Conservation (phyloP, 2,888 invertebrate genomes). For the Archips xylosteana region DNA sequence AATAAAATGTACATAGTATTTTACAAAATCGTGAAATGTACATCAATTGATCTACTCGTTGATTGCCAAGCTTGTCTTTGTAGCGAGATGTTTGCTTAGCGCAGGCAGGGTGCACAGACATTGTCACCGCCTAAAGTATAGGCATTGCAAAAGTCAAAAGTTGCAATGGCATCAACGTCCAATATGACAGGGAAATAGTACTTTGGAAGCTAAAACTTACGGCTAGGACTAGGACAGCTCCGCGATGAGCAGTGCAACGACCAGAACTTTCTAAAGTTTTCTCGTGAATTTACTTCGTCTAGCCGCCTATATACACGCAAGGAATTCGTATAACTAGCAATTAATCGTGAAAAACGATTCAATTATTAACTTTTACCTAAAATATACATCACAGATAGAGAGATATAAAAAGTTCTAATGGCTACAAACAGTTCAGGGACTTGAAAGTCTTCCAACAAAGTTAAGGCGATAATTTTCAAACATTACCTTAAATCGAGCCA, state of each 20-base stretch:
- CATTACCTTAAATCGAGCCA: constrained; percentile 16
- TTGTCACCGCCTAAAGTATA: neutral
- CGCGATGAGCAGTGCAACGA: neutral
- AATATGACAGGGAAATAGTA: neutral
- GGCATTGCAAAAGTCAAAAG: neutral
- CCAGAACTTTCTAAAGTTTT: constrained; percentile 8
- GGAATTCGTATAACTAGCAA: constrained; percentile 69
- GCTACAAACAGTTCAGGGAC: constrained; percentile 42
- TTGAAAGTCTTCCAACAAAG: constrained; percentile 14
- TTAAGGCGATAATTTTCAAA: constrained; percentile 16
- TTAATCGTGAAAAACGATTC: constrained; percentile 65
- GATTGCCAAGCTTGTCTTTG: neutral
- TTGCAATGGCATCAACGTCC: neutral
- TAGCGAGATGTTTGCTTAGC: neutral
- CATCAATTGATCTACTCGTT: neutral
- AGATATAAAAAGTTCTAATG: constrained; percentile 69
- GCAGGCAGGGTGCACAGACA: neutral
- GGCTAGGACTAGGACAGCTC: neutral
- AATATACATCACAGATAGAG: constrained; percentile 83
- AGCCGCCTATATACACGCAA: constrained; percentile 65
- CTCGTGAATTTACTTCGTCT: constrained; percentile 14
- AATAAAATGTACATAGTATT: constrained; percentile 17
- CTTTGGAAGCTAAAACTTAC: constrained; percentile 7
- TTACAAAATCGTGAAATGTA: constrained; percentile 21
- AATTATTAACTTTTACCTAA: constrained; percentile 82